phyloP scores from a whole-genome alignment of 2,113 vertebrate genomes.

The Tor tambroides region DNA sequence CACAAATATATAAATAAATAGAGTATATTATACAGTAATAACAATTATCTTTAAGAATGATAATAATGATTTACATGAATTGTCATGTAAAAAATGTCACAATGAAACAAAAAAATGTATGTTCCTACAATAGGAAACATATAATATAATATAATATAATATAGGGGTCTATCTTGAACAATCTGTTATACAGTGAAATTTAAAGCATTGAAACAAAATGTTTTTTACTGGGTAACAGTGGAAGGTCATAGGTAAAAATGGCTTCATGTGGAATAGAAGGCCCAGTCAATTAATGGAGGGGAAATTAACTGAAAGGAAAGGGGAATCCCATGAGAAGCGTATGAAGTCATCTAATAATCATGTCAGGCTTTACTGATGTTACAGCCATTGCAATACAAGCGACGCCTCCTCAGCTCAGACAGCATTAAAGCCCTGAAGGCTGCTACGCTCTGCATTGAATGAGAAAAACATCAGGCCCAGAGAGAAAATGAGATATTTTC shows the following conservation, averaged over 20 bases:
- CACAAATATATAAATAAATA: too few relatives aligned
- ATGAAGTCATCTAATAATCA: slow-evolving; percentile 13
- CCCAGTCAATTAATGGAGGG: neutral
- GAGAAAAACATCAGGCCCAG: neutral
- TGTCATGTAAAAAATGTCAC: too few relatives aligned
- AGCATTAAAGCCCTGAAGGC: neutral
- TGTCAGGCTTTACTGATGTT: slow-evolving; percentile 1
- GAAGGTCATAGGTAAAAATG: neutral
- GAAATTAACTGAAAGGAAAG: slow-evolving; percentile 2
- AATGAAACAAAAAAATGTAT: too few relatives aligned
- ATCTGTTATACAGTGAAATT: neutral
- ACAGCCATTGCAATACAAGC: slow-evolving; percentile 11
- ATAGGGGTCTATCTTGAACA: neutral
- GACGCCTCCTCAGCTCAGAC: neutral
- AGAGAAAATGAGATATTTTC: neutral
- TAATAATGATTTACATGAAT: too few relatives aligned
- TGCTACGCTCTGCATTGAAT: neutral
- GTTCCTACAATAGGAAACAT: too few relatives aligned
- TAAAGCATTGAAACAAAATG: neutral
- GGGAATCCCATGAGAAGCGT: neutral
- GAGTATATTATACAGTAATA: too few relatives aligned
- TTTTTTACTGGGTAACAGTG: neutral
- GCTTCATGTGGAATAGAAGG: neutral
- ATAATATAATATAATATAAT: too few relatives aligned
- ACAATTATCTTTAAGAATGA: too few relatives aligned